phyloP scores from a whole-genome alignment of 2,888 invertebrate genomes.

The Liposcelis brunnea region DNA sequence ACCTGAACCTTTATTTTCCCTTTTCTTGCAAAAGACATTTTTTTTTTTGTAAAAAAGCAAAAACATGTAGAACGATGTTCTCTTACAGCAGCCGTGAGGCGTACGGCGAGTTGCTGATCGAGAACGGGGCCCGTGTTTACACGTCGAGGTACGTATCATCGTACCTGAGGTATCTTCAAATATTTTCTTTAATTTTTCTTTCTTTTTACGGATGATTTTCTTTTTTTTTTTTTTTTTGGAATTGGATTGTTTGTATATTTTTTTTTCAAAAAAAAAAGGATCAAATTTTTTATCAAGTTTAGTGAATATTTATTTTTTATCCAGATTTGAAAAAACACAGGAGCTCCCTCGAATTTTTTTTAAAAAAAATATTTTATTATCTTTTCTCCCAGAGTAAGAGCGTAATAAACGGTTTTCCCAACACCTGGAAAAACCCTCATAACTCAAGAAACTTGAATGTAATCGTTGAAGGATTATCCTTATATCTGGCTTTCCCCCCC shows the following conservation, averaged over 20 bases:
- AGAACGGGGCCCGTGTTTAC: conserved; percentile 32
- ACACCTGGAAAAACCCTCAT: not conserved
- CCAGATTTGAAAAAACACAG: not conserved
- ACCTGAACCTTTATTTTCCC: no score
- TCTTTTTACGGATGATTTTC: not conserved
- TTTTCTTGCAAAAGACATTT: no score
- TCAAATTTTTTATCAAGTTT: conserved; percentile 4
- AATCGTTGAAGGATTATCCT: conserved; percentile 11
- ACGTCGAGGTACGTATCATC: conserved; percentile 34
- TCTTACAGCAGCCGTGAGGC: conserved; percentile 33
- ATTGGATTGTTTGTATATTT: not conserved
- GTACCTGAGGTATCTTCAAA: conserved; percentile 14
- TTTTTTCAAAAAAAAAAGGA: not conserved
- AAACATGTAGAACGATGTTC: conserved; percentile 26
- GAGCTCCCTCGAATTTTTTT: not conserved
- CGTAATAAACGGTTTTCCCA: no score
- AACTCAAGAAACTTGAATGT: conserved; percentile 12
- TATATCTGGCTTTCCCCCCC: conserved; percentile 2
- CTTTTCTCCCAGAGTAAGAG: no score
- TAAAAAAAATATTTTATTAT: no score
- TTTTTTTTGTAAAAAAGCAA: no score
- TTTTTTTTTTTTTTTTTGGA: not conserved
- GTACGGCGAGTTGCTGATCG: conserved; percentile 31
- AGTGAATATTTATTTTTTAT: not conserved
- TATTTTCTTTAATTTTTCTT: not conserved